phyloP scores from a whole-genome alignment of 2,797 vertebrate genomes.

The Aplochiton taeniatus region DNA sequence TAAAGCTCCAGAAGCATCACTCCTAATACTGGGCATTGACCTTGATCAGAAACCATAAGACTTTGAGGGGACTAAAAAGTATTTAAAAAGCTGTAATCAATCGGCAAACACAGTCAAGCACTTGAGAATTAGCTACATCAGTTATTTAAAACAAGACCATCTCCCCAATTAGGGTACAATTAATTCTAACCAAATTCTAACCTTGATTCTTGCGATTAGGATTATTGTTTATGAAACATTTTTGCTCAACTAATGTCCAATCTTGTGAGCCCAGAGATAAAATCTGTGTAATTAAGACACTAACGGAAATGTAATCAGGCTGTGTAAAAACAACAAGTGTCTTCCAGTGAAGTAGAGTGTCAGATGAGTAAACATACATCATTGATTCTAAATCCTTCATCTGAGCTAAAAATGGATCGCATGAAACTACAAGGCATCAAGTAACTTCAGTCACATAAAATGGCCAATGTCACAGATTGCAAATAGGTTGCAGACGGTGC shows the following conservation, averaged over 20 bases:
- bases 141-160: neutral
- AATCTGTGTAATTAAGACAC: slow-evolving; percentile 31
- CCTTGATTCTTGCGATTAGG: slow-evolving; percentile 16
- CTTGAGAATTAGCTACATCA: too few species aligned
- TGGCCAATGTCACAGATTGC: neutral
- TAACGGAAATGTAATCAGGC: slow-evolving; percentile 24
- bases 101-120: neutral
- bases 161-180: slow-evolving; percentile 1
- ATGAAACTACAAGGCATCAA: slow-evolving; percentile 1
- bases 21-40: too few species aligned
- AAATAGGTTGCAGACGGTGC: neutral
- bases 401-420: neutral
- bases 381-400: too few species aligned
- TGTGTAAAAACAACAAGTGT: slow-evolving; percentile 19
- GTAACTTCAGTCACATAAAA: neutral
- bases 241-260: slow-evolving; percentile 26
- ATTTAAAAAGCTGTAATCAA: neutral
- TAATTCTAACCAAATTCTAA: neutral
- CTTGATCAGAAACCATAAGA: too few species aligned
- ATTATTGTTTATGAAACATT: slow-evolving; percentile 28
- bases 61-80: too few species aligned
- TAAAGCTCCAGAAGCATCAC: too few species aligned
- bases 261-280: slow-evolving; percentile 25
- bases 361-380: slow-evolving; percentile 17
- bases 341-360: neutral